A percentile compares a stretch with the other conserved stretches of the same genome.
Evolutionary conservation across 2,888 invertebrate species (phyloP).

Genomic region (Pasiphila rectangulata): DNA sequence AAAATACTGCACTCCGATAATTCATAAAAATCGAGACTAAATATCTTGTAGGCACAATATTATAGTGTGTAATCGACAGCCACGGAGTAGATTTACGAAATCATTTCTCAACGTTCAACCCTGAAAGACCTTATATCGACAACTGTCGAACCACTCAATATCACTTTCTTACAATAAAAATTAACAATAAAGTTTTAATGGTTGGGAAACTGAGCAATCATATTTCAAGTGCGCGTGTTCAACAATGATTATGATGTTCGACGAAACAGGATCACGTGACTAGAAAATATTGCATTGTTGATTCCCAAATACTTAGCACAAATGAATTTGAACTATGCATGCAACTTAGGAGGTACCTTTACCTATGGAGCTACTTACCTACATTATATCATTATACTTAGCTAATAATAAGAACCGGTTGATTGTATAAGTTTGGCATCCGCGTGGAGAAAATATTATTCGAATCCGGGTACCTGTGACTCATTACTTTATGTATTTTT

Average conservation of each 20-base stretch:
- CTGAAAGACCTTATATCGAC: conserved; percentile 37
- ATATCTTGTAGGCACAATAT: conserved; percentile 1
- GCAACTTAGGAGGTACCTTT: background rate
- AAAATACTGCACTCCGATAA: no score
- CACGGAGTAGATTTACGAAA: conserved; percentile 41
- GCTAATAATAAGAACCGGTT: conserved; percentile 40
- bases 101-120: conserved; percentile 48
- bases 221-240: background rate
- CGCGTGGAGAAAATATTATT: conserved; percentile 53
- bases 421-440: conserved; percentile 51
- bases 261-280: conserved; percentile 15
- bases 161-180: conserved; percentile 30
- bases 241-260: background rate
- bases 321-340: background rate
- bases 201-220: conserved; percentile 22
- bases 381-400: conserved; percentile 20
- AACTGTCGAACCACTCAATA: conserved; percentile 28
- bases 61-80: conserved; percentile 11
- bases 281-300: conserved; percentile 8
- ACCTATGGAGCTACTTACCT: no score
- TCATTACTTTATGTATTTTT: conserved; percentile 34
- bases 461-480: conserved; percentile 59
- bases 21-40: no score
- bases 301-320: background rate
- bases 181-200: conserved; percentile 14